A percentile compares a stretch with the other conserved stretches of the same genome.
Evolutionary conservation across 92 coral and sea anemone genomes (phyloP).

Genomic region (Heliopora coerulea): DNA sequence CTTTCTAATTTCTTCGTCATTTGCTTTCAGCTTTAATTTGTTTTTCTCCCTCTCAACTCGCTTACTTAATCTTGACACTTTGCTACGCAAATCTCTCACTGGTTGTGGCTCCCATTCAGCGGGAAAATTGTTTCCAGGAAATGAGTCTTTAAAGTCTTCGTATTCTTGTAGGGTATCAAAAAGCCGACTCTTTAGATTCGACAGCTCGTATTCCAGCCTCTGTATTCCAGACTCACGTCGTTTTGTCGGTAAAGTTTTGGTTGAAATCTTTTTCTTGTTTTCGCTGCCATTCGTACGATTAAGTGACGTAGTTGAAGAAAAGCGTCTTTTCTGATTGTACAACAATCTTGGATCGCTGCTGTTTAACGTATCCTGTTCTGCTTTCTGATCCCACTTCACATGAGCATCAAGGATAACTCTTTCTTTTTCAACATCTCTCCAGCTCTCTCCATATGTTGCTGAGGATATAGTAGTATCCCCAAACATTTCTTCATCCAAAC

Average conservation of each 20-base stretch:
- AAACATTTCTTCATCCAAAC: background rate
- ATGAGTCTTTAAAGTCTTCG: slow-evolving; percentile 34
- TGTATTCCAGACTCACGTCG: slow-evolving; percentile 30
- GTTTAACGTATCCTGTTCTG: background rate
- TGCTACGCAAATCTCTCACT: slow-evolving; percentile 4
- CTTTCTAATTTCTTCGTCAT: slow-evolving; percentile 16
- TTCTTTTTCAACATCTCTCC: background rate
- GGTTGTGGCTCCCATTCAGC: slow-evolving; percentile 25
- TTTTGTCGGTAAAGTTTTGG: background rate
- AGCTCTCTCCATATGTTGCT: background rate
- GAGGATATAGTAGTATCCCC: background rate
- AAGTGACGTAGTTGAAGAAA: slow-evolving; percentile 12
- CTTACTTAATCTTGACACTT: slow-evolving; percentile 8
- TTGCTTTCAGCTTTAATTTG: slow-evolving; percentile 18
- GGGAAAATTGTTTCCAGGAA: slow-evolving; percentile 23
- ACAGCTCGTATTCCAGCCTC: slow-evolving; percentile 34
- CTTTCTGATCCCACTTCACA: background rate
- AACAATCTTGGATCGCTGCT: background rate
- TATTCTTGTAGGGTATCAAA: slow-evolving; percentile 35
- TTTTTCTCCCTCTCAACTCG: slow-evolving; percentile 20
- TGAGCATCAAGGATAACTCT: background rate
- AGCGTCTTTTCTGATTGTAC: slow-evolving; percentile 8
- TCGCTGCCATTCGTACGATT: background rate
- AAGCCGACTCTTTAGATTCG: slow-evolving; percentile 29
- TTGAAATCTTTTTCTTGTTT: slow-evolving; percentile 8